A percentile compares a stretch with the other conserved stretches of the same genome.
These are phyloP conservation scores for Cnemophilus loriae DNA, from an alignment of 2,113 vertebrate species.

Conservation along the genomic window DNA sequence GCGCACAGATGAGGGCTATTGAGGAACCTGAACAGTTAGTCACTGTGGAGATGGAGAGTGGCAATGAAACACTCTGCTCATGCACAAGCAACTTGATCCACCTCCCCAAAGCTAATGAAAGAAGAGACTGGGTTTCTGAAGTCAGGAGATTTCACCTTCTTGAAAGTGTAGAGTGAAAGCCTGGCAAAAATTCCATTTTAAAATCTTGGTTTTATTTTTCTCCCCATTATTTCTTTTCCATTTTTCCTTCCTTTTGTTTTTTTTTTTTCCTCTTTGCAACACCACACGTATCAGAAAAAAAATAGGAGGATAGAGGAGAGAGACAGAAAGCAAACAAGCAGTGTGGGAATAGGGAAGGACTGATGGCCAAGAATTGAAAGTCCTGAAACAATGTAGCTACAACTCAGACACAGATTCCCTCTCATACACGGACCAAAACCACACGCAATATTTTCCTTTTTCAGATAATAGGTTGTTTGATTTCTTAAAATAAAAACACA, in stretches of 20 bases:
- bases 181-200: not conserved
- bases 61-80: not conserved
- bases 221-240: not conserved
- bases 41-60: not conserved
- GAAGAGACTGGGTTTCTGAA: not conserved
- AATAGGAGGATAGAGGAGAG: not conserved
- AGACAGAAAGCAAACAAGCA: not conserved
- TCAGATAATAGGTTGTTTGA: rapidly evolving
- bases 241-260: not conserved
- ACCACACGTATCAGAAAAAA: not conserved
- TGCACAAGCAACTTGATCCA: not conserved
- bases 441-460: not conserved
- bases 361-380: not conserved
- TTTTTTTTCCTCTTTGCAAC: not conserved
- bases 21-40: not conserved
- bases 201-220: not conserved
- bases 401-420: not conserved
- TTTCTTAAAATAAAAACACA: not conserved
- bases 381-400: not conserved
- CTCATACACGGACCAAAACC: not conserved
- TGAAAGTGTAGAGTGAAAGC: not conserved
- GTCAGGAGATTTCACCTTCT: not conserved
- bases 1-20: rapidly evolving
- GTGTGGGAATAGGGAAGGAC: not conserved
- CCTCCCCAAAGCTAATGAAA: not conserved